These are phyloP conservation scores for Centruroides sculpturatus DNA, from an alignment of 1,140 invertebrate species.

Conservation along the genomic window DNA sequence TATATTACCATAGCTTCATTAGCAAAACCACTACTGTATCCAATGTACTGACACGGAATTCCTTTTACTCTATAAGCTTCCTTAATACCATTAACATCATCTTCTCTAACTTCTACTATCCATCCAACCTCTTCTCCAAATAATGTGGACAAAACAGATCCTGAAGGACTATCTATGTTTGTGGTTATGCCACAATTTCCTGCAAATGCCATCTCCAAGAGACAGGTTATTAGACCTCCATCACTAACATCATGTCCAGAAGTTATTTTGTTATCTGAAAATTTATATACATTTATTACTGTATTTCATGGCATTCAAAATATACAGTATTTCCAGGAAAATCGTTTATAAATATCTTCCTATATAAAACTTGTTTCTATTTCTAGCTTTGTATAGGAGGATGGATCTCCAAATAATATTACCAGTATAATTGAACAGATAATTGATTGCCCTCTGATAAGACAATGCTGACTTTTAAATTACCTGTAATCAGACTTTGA, in stretches of 20 bases:
- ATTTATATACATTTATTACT: neutral
- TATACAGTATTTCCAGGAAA: no score
- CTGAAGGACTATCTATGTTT: conserved; percentile 27
- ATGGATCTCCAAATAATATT: neutral
- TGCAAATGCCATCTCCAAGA: conserved; percentile 90
- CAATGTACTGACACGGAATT: conserved; percentile 56
- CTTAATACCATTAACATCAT: conserved; percentile 41
- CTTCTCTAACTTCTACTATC: conserved; percentile 60
- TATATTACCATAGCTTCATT: conserved; percentile 27
- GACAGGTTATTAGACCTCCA: conserved; percentile 76
- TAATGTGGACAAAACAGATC: conserved; percentile 33
- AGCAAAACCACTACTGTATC: conserved; percentile 27
- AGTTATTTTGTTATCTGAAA: conserved; percentile 48
- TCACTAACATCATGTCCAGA: conserved; percentile 96
- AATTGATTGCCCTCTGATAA: neutral
- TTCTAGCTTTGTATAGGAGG: neutral
- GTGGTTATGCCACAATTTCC: conserved; percentile 66
- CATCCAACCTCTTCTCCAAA: conserved; percentile 88
- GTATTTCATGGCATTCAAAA: neutral
- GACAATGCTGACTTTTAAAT: neutral
- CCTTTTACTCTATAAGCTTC: conserved; percentile 40
- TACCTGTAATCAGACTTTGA: conserved; percentile 64
- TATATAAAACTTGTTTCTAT: neutral
- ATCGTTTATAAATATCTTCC: neutral
- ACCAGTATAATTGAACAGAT: no score